phyloP scores from a whole-genome alignment of 2,113 vertebrate genomes.

The Hymenochirus boettgeri region DNA sequence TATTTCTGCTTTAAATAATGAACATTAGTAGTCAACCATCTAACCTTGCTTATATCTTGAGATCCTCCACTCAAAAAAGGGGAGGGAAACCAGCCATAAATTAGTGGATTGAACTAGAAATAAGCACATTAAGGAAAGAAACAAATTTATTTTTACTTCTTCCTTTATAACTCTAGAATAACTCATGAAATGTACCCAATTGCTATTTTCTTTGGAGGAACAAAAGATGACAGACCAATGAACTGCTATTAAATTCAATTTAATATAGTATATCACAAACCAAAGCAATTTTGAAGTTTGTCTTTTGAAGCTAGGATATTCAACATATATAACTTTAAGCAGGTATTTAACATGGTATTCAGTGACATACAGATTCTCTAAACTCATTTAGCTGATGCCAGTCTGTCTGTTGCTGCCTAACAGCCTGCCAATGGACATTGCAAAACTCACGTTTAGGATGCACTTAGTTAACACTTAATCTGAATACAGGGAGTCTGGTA shows the following conservation, averaged over 20 bases:
- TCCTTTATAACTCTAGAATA: background rate
- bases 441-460: too few relatives aligned
- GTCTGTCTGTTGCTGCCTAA: background rate
- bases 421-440: background rate
- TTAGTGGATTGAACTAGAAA: background rate
- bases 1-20: too few relatives aligned
- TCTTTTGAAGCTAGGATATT: background rate
- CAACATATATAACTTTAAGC: background rate
- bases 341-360: background rate
- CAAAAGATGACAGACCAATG: background rate
- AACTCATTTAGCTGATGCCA: background rate
- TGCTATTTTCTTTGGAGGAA: background rate
- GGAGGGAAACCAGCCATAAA: background rate
- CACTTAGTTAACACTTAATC: too few relatives aligned
- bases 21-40: too few relatives aligned
- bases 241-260: background rate
- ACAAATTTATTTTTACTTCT: conserved; percentile 2
- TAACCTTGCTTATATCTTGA: background rate
- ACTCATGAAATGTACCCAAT: background rate
- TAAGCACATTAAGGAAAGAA: conserved; percentile 2
- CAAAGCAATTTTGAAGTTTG: background rate
- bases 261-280: background rate
- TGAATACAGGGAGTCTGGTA: too few relatives aligned
- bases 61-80: background rate
- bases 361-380: background rate